Base-by-base conservation (phyloP, 2,888 invertebrate genomes). In the Andrena minutula region DNA sequence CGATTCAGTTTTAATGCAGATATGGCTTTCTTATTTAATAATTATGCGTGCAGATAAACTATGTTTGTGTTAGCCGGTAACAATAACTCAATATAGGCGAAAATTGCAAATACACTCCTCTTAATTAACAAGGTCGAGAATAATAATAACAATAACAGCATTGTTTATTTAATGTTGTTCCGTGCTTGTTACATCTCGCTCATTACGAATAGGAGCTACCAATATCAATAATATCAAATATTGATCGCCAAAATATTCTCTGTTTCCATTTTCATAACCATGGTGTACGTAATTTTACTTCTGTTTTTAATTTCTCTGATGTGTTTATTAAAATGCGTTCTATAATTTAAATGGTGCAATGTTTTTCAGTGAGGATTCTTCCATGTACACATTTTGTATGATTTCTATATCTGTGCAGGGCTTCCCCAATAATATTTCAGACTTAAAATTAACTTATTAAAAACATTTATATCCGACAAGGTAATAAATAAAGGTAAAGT, bases 151-250 rank as follows among this genome's bases (percentile, higher is more conserved):
- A 41, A 16, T 16, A 26, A 32, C n/a, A 35, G 16, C 20, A 28
- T 61, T 5, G 32, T 35, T 7, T n/a, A 28, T 41, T 61, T 69
- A 47, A 58, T 10, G 53, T 10, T n/a, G 20, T 5, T n/a, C 5
- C 49, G 16, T 35, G 6, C 1, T 53, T 26, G n/a, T 63, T 63
- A 53, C 58, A 30, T 16, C 7, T 74, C 58, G 3, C 1, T 6
- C 7, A 23, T 20, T 65, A 0, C 28, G 10, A 16, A 30, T 28
- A 23, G 2, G 23, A 32, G 12, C 30, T 30, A 74, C 60, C 23
- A 58, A 66, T 49, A 60, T 60, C 10, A 32, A 23, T 16, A 56
- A 26, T 20, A 51, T 51, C 51, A 23, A 58, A 49, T 60, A 32
- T 16, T 2, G 20, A 23, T 47, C 8, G 41, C 1, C 23, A 23